A percentile compares a stretch with the other conserved stretches of the same genome.
Evolutionary conservation across 2,797 vertebrate species (phyloP).

Genomic region (Psittacula derbiana): DNA sequence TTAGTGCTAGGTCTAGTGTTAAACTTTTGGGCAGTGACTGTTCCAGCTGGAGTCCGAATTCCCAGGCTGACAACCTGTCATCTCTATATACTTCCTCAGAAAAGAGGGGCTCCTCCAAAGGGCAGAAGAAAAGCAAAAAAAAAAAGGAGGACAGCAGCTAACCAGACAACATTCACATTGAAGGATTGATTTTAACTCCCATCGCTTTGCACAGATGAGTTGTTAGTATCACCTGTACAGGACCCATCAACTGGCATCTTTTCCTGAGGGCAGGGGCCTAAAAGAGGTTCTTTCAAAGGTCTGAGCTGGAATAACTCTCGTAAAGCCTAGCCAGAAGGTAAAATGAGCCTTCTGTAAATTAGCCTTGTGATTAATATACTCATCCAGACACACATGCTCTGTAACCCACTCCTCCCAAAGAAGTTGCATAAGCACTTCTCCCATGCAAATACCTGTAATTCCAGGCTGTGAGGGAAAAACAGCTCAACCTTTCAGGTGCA

Average conservation of each 20-base stretch:
- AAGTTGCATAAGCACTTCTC: background rate
- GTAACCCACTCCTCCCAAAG: background rate
- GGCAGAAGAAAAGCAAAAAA: background rate
- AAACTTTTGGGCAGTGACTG: background rate
- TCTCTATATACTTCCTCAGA: background rate
- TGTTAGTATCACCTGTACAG: rapidly evolving
- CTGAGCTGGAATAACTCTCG: background rate
- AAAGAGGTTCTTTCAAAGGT: background rate
- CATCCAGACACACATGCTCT: background rate
- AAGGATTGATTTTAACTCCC: background rate
- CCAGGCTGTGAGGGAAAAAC: background rate
- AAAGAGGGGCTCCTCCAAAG: background rate
- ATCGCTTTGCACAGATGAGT: background rate
- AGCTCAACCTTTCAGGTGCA: background rate
- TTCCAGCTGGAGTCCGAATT: background rate
- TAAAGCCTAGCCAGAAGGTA: background rate
- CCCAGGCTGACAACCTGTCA: background rate
- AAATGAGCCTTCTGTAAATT: background rate
- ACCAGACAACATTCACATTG: background rate
- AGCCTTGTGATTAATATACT: background rate
- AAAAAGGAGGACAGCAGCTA: background rate
- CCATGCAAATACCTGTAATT: background rate
- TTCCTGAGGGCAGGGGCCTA: background rate
- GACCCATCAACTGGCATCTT: background rate
- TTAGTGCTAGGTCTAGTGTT: background rate